Percentiles rank a stretch among this genome's conserved stretches.
phyloP scores from a whole-genome alignment of 2,888 invertebrate species.

The Taenaris catops region DNA sequence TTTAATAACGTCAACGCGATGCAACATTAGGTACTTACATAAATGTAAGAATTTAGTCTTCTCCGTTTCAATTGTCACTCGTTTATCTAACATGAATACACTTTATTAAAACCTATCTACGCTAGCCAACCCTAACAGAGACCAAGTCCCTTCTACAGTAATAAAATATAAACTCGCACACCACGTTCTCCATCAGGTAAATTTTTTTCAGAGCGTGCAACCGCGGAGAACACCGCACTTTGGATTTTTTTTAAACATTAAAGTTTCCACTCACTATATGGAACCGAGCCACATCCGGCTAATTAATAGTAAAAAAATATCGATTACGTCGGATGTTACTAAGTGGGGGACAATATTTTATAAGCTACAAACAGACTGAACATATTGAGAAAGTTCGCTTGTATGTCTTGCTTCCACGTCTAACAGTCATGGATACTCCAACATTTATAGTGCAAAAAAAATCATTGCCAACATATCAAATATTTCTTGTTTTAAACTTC shows the following conservation, averaged over 20 bases:
- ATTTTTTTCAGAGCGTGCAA: conserved; percentile 23
- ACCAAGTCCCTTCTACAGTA: conserved; percentile 68
- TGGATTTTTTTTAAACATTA: too few relatives aligned
- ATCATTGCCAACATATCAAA: too few relatives aligned
- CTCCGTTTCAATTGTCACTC: conserved; percentile 75
- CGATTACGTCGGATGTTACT: too few relatives aligned
- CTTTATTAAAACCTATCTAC: conserved; percentile 71
- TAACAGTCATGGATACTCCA: too few relatives aligned
- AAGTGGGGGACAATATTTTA: too few relatives aligned
- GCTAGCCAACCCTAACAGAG: conserved; percentile 74
- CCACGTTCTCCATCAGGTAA: conserved; percentile 35
- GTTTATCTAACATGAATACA: conserved; percentile 65
- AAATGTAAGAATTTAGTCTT: conserved; percentile 76
- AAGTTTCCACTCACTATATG: background rate
- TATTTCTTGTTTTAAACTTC: too few relatives aligned
- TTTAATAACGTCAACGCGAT: conserved; percentile 66
- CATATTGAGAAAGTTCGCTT: too few relatives aligned
- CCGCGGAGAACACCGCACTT: conserved; percentile 16
- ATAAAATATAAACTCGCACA: conserved; percentile 63
- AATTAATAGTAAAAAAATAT: too few relatives aligned
- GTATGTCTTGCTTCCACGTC: too few relatives aligned
- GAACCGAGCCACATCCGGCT: background rate
- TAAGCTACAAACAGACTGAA: too few relatives aligned
- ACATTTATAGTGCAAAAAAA: too few relatives aligned
- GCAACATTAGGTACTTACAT: conserved; percentile 75